Conservation (phyloP, 2,888 invertebrate species). For the Dysmachus trigonus region DNA sequence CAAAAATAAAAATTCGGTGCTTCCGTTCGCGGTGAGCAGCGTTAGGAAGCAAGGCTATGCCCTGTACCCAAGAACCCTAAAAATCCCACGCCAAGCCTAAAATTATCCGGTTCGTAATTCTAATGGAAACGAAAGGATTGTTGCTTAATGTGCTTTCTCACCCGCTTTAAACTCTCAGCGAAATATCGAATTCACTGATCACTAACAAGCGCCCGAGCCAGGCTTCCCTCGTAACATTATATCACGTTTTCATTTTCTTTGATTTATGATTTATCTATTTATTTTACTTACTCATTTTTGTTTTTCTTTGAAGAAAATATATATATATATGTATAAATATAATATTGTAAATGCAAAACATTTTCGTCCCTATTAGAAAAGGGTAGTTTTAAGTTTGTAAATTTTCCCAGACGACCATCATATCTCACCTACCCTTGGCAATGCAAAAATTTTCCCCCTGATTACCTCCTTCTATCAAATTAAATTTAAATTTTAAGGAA, state of each 20-base stretch:
- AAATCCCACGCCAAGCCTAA: background rate
- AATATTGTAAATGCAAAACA: background rate
- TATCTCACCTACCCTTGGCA: background rate
- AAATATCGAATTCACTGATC: background rate
- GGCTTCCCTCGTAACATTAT: background rate
- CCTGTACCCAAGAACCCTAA: background rate
- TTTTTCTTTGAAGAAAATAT: background rate
- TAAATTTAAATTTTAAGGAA: background rate
- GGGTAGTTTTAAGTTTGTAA: background rate
- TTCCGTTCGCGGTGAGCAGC: no score
- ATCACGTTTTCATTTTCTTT: background rate
- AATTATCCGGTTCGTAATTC: background rate
- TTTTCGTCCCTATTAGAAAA: background rate
- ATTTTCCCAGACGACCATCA: background rate
- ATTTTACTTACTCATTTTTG: background rate
- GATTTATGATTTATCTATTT: background rate
- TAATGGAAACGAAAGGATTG: background rate
- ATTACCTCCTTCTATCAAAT: background rate
- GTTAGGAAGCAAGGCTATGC: no score
- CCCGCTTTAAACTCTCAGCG: background rate
- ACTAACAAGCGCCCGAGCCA: background rate
- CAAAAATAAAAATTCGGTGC: background rate
- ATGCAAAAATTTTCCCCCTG: background rate
- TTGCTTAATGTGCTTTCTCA: background rate
- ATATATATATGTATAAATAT: background rate